Evolutionary conservation across 92 coral and sea anemone genomes (phyloP).

Genomic region (Pocillopora meandrina): DNA sequence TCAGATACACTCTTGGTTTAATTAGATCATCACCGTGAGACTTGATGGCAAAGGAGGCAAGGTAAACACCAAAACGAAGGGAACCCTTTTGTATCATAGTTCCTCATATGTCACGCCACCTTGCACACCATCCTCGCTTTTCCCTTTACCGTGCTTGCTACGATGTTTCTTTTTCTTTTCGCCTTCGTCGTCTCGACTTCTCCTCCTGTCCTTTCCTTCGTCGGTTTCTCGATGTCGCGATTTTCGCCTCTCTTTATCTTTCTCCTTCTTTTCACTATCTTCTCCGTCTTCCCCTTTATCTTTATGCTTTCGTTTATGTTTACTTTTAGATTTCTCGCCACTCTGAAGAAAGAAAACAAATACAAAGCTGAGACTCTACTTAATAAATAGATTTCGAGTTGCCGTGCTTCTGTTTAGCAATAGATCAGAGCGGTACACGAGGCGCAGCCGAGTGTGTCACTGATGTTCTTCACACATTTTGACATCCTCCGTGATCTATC

Average conservation of each 20-base stretch:
- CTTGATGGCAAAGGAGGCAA: neutral
- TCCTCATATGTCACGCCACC: slow-evolving; percentile 66
- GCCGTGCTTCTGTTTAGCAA: neutral
- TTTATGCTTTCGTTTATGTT: slow-evolving; percentile 76
- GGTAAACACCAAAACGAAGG: neutral
- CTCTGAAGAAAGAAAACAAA: slow-evolving; percentile 44
- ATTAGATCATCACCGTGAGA: neutral
- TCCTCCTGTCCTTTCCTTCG: slow-evolving; percentile 62
- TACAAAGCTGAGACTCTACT: neutral
- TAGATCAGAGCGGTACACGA: too few species aligned
- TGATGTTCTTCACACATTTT: too few species aligned
- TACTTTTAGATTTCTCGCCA: slow-evolving; percentile 69
- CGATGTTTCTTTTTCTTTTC: slow-evolving; percentile 74
- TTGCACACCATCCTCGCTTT: slow-evolving; percentile 37
- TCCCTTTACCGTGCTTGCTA: slow-evolving; percentile 74
- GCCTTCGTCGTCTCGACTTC: slow-evolving; percentile 70
- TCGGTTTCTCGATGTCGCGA: slow-evolving; percentile 78
- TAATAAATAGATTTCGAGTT: neutral
- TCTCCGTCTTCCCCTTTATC: slow-evolving; percentile 60
- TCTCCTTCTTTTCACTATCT: slow-evolving; percentile 57
- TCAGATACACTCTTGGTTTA: too few species aligned
- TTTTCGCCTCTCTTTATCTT: slow-evolving; percentile 65
- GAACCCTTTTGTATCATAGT: slow-evolving; percentile 44
- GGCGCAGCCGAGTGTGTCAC: too few species aligned
- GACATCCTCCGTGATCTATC: too few species aligned